A percentile compares a stretch with the other conserved stretches of the same genome.
phyloP scores from a whole-genome alignment of 2,888 invertebrate species.

The Scaptomyza tumidula region DNA sequence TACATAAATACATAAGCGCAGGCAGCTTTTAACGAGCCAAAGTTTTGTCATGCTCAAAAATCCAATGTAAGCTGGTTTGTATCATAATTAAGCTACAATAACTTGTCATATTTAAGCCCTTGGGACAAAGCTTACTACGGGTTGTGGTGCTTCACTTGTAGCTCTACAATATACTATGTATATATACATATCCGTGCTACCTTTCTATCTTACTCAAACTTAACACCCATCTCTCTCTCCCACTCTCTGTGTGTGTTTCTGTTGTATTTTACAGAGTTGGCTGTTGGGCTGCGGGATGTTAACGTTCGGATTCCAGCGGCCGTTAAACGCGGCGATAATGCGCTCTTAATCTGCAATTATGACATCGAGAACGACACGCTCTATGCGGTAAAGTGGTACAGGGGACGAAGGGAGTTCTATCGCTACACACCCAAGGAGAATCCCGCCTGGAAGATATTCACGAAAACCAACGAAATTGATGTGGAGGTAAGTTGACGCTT shows the following conservation, averaged over 20 bases:
- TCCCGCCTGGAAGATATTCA: slow-evolving; percentile 90
- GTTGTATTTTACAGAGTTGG: slow-evolving; percentile 71
- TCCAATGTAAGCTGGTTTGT: slow-evolving; percentile 67
- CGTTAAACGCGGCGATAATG: slow-evolving; percentile 88
- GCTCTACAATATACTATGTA: background rate
- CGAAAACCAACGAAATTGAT: slow-evolving; percentile 88
- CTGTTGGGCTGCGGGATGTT: slow-evolving; percentile 86
- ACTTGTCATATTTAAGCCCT: slow-evolving; percentile 75
- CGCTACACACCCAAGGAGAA: slow-evolving; percentile 91
- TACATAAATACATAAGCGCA: background rate
- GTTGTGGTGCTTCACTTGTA: slow-evolving; percentile 32
- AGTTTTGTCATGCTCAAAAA: slow-evolving; percentile 36
- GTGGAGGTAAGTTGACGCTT: slow-evolving; percentile 89
- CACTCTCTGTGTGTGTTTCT: slow-evolving; percentile 26
- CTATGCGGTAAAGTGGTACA: slow-evolving; percentile 96
- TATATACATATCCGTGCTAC: background rate
- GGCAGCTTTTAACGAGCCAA: background rate
- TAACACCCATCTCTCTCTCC: slow-evolving; percentile 8
- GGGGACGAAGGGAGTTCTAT: slow-evolving; percentile 93
- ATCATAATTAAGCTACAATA: slow-evolving; percentile 79
- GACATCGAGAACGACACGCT: slow-evolving; percentile 92
- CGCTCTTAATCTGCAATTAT: slow-evolving; percentile 89
- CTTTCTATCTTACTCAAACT: background rate
- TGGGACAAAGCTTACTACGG: slow-evolving; percentile 46
- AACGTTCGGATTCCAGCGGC: slow-evolving; percentile 89